A percentile compares a stretch with the other conserved stretches of the same genome.
phyloP scores from a whole-genome alignment of 2,888 invertebrate genomes.

The Cenopis cana region DNA sequence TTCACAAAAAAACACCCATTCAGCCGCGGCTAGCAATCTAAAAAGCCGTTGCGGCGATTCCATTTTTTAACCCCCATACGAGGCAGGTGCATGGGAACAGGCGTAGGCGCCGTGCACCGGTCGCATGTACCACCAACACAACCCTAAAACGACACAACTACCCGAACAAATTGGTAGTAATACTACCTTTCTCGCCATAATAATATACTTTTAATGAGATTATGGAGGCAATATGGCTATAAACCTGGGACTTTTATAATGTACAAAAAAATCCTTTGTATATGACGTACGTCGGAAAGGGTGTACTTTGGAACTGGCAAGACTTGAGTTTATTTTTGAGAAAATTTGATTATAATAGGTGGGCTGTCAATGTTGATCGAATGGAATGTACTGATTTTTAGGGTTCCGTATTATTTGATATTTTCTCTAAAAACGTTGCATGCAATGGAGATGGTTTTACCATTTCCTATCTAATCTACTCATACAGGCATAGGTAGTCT shows the following conservation, averaged over 20 bases:
- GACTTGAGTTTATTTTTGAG: conserved; percentile 9
- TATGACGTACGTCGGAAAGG: conserved; percentile 39
- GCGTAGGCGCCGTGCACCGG: conserved; percentile 42
- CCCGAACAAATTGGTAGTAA: conserved; percentile 10
- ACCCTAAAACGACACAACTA: conserved; percentile 28
- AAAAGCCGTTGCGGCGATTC: conserved; percentile 44
- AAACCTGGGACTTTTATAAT: conserved; percentile 52
- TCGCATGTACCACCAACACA: conserved; percentile 31
- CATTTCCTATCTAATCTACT: not conserved
- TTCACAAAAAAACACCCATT: conserved; percentile 37
- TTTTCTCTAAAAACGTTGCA: not conserved
- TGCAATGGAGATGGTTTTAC: not conserved
- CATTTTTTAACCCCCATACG: conserved; percentile 42
- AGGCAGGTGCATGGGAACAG: conserved; percentile 44
- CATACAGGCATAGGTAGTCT: not conserved
- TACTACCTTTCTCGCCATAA: conserved; percentile 43
- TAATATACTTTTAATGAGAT: conserved; percentile 70
- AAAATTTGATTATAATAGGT: conserved; percentile 34
- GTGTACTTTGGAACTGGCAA: conserved; percentile 30
- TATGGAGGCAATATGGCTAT: conserved; percentile 76
- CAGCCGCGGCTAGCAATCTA: conserved; percentile 39
- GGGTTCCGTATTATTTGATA: too few relatives aligned
- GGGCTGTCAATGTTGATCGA: not conserved
- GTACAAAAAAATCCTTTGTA: conserved; percentile 50
- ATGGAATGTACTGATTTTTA: not conserved